Evolutionary conservation across 2,797 vertebrate species (phyloP).

Genomic region (Pseudotriccus pelzelni): DNA sequence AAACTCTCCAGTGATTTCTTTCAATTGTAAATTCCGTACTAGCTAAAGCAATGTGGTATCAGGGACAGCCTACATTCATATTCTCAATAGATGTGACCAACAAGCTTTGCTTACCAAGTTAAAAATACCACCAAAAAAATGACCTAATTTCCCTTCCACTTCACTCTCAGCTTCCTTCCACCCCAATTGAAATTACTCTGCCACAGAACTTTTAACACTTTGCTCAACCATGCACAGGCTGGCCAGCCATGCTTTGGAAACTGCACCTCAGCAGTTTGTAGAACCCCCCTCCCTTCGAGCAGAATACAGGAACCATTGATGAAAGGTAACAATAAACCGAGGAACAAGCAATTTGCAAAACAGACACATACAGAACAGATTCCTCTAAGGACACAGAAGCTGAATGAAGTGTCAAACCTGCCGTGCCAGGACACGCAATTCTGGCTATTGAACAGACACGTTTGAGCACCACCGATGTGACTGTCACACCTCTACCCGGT

Average conservation of each 20-base stretch:
- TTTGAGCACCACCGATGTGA: not conserved
- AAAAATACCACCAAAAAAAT: not conserved
- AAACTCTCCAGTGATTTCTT: not conserved
- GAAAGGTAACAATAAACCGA: not conserved
- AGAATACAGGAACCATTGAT: not conserved
- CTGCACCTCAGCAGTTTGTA: not conserved
- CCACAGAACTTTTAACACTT: not conserved
- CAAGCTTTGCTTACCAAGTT: not conserved
- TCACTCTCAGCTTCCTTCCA: not conserved
- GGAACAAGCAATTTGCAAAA: not conserved
- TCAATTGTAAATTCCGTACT: not conserved
- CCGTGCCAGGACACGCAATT: not conserved
- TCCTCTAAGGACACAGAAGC: not conserved
- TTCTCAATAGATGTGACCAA: not conserved
- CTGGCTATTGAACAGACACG: not conserved
- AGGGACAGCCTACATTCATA: not conserved
- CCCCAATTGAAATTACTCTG: not conserved
- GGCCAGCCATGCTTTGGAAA: not conserved
- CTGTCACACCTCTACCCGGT: not conserved
- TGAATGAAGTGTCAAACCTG: not conserved
- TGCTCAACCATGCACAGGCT: not conserved
- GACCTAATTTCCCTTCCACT: not conserved
- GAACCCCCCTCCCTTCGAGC: not conserved
- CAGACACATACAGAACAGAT: not conserved
- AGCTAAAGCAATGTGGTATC: not conserved